These are phyloP conservation scores for Hydractinia symbiolongicarpus DNA, from an alignment of 30 jellyfish, hydroid and myxozoan species.

Conservation along the genomic window DNA sequence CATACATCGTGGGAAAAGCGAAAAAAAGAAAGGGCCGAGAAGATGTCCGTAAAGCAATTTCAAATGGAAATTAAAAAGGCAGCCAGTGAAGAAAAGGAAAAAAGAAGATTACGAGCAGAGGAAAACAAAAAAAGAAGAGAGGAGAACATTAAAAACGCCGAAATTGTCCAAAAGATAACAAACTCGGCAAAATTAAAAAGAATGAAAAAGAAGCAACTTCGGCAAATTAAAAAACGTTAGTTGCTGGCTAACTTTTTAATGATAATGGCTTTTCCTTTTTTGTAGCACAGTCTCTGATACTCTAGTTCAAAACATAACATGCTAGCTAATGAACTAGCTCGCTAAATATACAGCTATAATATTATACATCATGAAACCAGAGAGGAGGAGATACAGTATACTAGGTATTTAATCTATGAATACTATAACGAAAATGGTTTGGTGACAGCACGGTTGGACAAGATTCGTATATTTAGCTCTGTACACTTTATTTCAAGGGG, in stretches of 20 bases:
- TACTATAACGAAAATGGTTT: too few relatives aligned
- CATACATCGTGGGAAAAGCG: constrained; percentile 74
- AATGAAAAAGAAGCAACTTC: constrained; percentile 75
- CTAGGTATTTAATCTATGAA: too few relatives aligned
- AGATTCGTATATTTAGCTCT: too few relatives aligned
- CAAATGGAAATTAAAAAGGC: constrained; percentile 74
- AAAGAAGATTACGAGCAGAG: constrained; percentile 48
- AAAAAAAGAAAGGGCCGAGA: constrained; percentile 54
- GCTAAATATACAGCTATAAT: too few relatives aligned
- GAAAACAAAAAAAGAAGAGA: constrained; percentile 76
- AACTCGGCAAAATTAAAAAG: constrained; percentile 69
- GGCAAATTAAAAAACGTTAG: constrained; percentile 60
- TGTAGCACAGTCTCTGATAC: neutral
- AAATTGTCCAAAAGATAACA: constrained; percentile 87
- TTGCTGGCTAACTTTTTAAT: neutral
- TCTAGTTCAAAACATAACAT: too few relatives aligned
- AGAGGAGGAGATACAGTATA: too few relatives aligned
- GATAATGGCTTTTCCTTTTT: neutral
- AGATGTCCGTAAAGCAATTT: constrained; percentile 42
- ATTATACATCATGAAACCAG: too few relatives aligned
- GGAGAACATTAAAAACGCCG: constrained; percentile 74
- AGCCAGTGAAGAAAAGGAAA: constrained; percentile 55
- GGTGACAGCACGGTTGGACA: too few relatives aligned
- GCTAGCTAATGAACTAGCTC: too few relatives aligned
- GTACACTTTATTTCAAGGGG: too few relatives aligned